Evolutionary conservation across 2,888 invertebrate genomes (phyloP), one percentile per base, ranked within the genome.

Genomic region (Ochropleura plecta): DNA sequence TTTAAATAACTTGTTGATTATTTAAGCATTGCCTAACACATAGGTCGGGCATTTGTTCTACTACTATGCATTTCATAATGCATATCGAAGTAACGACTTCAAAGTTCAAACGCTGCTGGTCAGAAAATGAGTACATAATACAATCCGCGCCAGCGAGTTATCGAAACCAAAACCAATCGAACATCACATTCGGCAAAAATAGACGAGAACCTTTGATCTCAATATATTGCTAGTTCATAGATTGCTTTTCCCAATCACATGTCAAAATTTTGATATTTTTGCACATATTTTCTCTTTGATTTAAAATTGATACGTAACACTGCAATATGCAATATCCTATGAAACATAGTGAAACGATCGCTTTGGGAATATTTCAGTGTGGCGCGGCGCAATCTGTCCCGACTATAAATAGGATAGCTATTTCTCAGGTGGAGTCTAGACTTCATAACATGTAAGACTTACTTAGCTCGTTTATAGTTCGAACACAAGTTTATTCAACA

Each of bases 271-370:
- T 2, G 14, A 40, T 48, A 70, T 69, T 68, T 51, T 55, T n/a
- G 46, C 18, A 46, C 16, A 51, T 83, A 3, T 63, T 67, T 63
- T 68, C 64, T 65, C 44, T 75, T 70, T 51, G 69, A 66, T 60
- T 66, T 68, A 3, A 48, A 62, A 62, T 62, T 55, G 67, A 60
- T 68, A 57, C 46, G 78, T 71, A 40, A 48, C 51, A 51, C 55
- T 79, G 64, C 60, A 68, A 51, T 55, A 44, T 77, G 64, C 51
- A 78, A 78, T 79, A 40, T 70, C 62, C 16, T 69, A 42, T 67
- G 62, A 62, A 66, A 68, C 9, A 55, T 49, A 46, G 66, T 67
- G 40, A 63, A 78, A 40, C 78, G 30, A 46, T 55, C 63, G 63
- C 63, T 55, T 20, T 12, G 67, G 59, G 67, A 78, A 78, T 65